Evolutionary conservation across 1,140 invertebrate species (phyloP).

Genomic region (Drosophila paulistorum): DNA sequence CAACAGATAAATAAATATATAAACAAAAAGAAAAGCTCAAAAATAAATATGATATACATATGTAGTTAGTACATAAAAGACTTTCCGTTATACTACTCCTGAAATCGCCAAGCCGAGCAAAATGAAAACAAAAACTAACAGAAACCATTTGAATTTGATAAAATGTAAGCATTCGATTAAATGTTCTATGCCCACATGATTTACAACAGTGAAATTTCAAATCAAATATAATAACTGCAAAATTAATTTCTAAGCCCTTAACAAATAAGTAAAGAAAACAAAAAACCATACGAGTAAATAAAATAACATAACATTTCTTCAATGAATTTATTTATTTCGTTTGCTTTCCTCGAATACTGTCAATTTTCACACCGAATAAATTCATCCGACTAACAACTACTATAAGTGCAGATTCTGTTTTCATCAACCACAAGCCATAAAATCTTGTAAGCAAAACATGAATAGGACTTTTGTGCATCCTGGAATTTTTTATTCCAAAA

Average conservation of each 20-base stretch:
- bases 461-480: background rate
- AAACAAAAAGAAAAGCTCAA: constrained; percentile 25
- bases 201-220: constrained; percentile 31
- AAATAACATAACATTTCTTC: constrained; percentile 58
- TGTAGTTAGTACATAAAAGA: constrained; percentile 64
- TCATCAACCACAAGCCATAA: background rate
- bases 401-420: constrained; percentile 5
- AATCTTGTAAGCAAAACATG: background rate
- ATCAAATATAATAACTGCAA: constrained; percentile 58
- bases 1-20: constrained; percentile 23
- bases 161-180: constrained; percentile 37
- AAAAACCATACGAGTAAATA: constrained; percentile 44
- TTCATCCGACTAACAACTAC: background rate
- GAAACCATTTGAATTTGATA: constrained; percentile 20
- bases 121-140: constrained; percentile 19
- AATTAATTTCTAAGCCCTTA: constrained; percentile 54
- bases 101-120: constrained; percentile 25
- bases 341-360: background rate
- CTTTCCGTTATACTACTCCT: constrained; percentile 36
- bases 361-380: background rate
- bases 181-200: constrained; percentile 13
- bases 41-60: constrained; percentile 18
- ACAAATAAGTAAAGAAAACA: constrained; percentile 52
- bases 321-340: constrained; percentile 26
- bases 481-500: background rate